Evolutionary conservation across 2,797 vertebrate species (phyloP), one percentile per base, ranked within the genome.

Genomic region (Lepidocolaptes lacrymiger): DNA sequence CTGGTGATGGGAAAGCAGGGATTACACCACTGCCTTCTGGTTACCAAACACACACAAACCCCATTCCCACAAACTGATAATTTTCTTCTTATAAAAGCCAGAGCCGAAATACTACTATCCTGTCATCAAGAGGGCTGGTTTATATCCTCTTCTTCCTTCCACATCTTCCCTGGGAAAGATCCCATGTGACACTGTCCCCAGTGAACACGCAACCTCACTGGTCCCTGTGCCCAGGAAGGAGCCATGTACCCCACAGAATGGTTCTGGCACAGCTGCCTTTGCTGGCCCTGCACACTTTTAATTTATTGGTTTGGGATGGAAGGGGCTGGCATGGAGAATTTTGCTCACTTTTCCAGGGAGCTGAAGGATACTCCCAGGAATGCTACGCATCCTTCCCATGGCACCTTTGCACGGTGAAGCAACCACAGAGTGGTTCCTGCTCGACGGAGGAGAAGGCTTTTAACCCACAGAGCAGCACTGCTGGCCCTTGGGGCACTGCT

Each of bases 121-220:
- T 92, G 86, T 91, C 94, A 96, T 73, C 86, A 54, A 58, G 89
- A 48, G 34, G 44, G 78, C 68, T 96, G 94, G 72, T 66, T 91
- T 95, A 72, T 66, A 88, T 89, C 72, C 66, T 63, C 14, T 91
- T 51, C 30, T 74, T 93, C 82, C 79, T 91, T 94, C 62, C 68
- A 89, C 54, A 84, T 85, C 56, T 71, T 67, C 76, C 30, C 54
- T 24, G 9, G 37, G 89, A 92, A 94, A 85, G 21, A 85, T 64
- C 64, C 54, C 0, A 3, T 28, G 23, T 32, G 44, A 55, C 34
- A 20, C 0, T 0, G 39, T 15, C 52, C 41, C 80, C 10, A 48
- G 26, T 1, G 0, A 58, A 28, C 2, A 3, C 56, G 15, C 48
- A 67, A 56, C 15, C 32, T 20, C 20, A 4, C 17, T 9, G 71